Percentiles rank a stretch among this genome's conserved stretches.
Evolutionary conservation across 2,797 vertebrate species (phyloP).

Genomic region (Chaenodraco wilsoni): DNA sequence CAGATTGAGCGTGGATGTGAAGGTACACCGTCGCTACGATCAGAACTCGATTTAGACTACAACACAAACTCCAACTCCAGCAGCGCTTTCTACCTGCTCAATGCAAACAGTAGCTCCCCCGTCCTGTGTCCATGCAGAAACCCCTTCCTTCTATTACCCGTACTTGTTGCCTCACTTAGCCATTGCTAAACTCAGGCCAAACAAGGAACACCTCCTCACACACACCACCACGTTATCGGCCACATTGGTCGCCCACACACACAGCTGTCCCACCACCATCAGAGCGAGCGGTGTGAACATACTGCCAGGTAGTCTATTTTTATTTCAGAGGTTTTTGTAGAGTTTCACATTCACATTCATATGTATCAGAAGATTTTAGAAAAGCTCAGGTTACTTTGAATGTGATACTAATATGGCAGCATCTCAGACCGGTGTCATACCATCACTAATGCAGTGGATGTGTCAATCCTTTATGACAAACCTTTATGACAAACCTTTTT

Average conservation of each 20-base stretch:
- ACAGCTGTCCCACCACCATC: slow-evolving; percentile 31
- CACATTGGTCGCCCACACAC: slow-evolving; percentile 72
- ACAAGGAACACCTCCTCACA: slow-evolving; percentile 16
- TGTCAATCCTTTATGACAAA: background rate
- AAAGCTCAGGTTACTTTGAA: too few species aligned
- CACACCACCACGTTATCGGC: slow-evolving; percentile 62
- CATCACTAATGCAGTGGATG: background rate
- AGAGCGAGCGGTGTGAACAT: slow-evolving; percentile 46
- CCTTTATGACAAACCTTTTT: too few species aligned
- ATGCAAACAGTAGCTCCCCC: slow-evolving; percentile 80
- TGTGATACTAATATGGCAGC: background rate
- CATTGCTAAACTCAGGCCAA: slow-evolving; percentile 67
- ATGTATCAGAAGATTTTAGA: too few species aligned
- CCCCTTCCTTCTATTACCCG: slow-evolving; percentile 73
- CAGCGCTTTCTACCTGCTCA: slow-evolving; percentile 72
- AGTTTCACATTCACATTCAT: background rate
- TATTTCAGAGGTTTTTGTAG: slow-evolving; percentile 44
- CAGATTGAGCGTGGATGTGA: slow-evolving; percentile 99
- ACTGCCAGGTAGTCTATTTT: slow-evolving; percentile 49
- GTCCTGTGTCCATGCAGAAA: slow-evolving; percentile 54
- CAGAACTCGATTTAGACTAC: slow-evolving; percentile 71
- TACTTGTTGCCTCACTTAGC: slow-evolving; percentile 73
- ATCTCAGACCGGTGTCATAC: background rate
- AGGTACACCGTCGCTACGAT: slow-evolving; percentile 87
- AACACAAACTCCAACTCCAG: slow-evolving; percentile 76